Evolutionary conservation across 2,113 vertebrate species (phyloP).

Genomic region (Ameiurus melas): DNA sequence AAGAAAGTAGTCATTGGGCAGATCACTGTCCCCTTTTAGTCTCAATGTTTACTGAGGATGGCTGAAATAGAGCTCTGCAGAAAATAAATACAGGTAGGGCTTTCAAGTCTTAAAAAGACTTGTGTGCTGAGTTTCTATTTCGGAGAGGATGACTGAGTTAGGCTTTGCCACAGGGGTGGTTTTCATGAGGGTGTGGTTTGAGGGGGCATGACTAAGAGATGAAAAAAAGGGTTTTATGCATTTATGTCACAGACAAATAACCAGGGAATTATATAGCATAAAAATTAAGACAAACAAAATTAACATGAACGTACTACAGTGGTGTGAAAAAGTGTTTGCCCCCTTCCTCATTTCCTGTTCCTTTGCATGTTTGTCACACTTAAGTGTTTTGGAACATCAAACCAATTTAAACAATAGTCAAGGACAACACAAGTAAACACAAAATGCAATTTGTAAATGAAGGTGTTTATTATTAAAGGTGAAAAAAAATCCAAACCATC

Average conservation of each 20-base stretch:
- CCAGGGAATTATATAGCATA: background rate
- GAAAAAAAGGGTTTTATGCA: background rate
- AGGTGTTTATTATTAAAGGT: too few relatives aligned
- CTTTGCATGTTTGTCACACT: too few relatives aligned
- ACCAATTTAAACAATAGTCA: too few relatives aligned
- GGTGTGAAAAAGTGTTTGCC: too few relatives aligned
- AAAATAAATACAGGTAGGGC: constrained; percentile 63
- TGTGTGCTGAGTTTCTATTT: constrained; percentile 60
- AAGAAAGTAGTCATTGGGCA: constrained; percentile 55
- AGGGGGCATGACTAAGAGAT: background rate
- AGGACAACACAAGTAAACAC: too few relatives aligned
- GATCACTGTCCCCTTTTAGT: constrained; percentile 58
- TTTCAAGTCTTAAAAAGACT: constrained; percentile 49
- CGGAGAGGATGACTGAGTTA: constrained; percentile 48
- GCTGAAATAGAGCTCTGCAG: constrained; percentile 53
- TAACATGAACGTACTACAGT: background rate
- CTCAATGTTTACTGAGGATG: constrained; percentile 51
- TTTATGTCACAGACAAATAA: background rate
- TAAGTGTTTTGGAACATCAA: too few relatives aligned
- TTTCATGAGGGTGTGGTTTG: constrained; percentile 3
- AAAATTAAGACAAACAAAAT: background rate
- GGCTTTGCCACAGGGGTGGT: constrained; percentile 30
- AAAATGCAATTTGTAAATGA: too few relatives aligned
- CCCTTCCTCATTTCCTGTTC: too few relatives aligned
- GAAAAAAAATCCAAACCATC: too few relatives aligned